Conservation (phyloP, 2,888 invertebrate genomes). For the Mamestra brassicae region DNA sequence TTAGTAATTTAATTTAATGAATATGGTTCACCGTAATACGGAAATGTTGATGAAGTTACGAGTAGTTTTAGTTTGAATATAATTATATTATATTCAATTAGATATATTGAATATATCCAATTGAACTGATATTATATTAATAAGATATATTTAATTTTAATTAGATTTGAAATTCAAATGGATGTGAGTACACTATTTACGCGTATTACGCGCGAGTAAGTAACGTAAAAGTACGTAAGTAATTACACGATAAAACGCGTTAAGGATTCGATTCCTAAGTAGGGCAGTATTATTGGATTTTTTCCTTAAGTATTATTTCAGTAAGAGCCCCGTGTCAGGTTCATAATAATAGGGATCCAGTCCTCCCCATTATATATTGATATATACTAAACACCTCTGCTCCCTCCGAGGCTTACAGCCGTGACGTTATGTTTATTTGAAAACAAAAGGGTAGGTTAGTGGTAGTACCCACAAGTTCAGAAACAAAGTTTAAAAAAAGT, state of each 20-base stretch:
- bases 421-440: not conserved
- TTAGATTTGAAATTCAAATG: too few species aligned
- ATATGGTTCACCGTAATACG: too few species aligned
- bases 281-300: not conserved
- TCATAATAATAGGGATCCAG: not conserved
- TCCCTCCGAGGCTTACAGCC: not conserved
- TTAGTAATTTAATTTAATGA: too few species aligned
- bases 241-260: not conserved
- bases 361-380: not conserved
- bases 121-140: too few species aligned
- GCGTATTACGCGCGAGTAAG: not conserved
- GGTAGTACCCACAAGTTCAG: too few species aligned
- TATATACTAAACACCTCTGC: conserved; percentile 1
- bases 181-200: not conserved
- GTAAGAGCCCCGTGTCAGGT: not conserved
- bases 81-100: too few species aligned
- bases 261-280: not conserved
- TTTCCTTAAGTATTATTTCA: not conserved
- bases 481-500: too few species aligned
- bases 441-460: not conserved
- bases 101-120: too few species aligned
- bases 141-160: too few species aligned
- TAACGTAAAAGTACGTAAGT: too few species aligned
- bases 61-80: too few species aligned
- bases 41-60: too few species aligned